Base-by-base conservation (phyloP, 2,888 invertebrate genomes). In the Micoletzkya japonica region DNA sequence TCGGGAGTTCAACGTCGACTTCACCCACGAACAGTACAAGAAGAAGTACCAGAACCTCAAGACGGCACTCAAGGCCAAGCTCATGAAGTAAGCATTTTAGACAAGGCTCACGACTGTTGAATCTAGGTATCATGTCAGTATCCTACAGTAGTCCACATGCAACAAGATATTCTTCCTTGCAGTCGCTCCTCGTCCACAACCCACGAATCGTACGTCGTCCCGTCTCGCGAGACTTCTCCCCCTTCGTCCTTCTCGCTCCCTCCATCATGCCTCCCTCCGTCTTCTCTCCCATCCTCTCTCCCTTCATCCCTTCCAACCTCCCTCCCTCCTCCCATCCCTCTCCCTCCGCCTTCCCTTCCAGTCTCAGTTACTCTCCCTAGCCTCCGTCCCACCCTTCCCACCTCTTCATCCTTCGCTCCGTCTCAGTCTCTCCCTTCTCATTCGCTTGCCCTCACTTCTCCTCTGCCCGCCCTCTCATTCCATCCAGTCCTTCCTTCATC, bases 1-100 rank as follows among this genome's bases (percentile, higher is more conserved):
- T 26, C 32, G 37, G 17, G 58, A 67, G 52, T 34, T 66, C 6
- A 34, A 4, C 17, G n/a, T n/a, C 1, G 34, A 2, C n/a, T 71
- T 71, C 60, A 71, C 66, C 17, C 6, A 67, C 0, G 71, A 69
- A 2, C 71, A 71, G 56, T 71, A 71, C 67, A 71, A 71, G 56
- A 71, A 71, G 64, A 71, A 71, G 56, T 71, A 67, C 24, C 71
- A 71, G 67, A 71, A 71, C 32, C 71, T 71, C 37, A 71, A 71
- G 56, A 71, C 71, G 36, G 67, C 71, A 1, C 24, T 71, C 36
- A 71, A 71, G 24, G 59, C 67, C 17, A 71, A 71, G 39, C 30
- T 71, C 32, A 36, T 34, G 24, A 44, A 52, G 71, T 71, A 6
- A 39, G 71, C 34, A 20, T 24, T 20, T 17, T 63, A 14, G 24